Conservation (phyloP, 2,888 invertebrate genomes). For the Drosophila niveifrons region DNA sequence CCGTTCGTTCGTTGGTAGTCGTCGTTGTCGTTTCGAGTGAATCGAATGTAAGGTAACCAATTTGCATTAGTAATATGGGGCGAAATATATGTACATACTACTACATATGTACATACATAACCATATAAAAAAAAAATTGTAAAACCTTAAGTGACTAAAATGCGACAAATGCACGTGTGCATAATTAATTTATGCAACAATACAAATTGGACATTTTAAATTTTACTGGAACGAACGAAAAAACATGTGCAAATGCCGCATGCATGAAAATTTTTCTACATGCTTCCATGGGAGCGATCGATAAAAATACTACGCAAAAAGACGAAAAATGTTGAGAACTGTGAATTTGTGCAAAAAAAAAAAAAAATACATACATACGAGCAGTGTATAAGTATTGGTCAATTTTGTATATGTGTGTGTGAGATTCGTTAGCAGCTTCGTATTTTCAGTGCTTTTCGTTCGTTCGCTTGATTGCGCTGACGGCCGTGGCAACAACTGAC, state of each 20-base stretch:
- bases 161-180: slow-evolving; percentile 64
- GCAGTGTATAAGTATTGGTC: slow-evolving; percentile 58
- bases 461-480: slow-evolving; percentile 72
- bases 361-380: slow-evolving; percentile 58
- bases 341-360: slow-evolving; percentile 79
- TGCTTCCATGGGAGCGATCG: slow-evolving; percentile 73
- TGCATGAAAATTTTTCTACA: slow-evolving; percentile 54
- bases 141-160: slow-evolving; percentile 46
- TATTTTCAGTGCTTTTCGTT: slow-evolving; percentile 70
- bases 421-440: slow-evolving; percentile 78
- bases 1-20: slow-evolving; percentile 84
- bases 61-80: slow-evolving; percentile 68
- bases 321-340: slow-evolving; percentile 67
- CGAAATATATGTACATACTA: slow-evolving; percentile 48
- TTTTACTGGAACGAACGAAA: slow-evolving; percentile 1
- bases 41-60: slow-evolving; percentile 84
- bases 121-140: slow-evolving; percentile 31
- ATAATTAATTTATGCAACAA: slow-evolving; percentile 38
- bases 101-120: slow-evolving; percentile 15
- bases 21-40: slow-evolving; percentile 85
- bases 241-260: slow-evolving; percentile 59
- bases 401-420: slow-evolving; percentile 47
- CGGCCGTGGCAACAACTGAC: slow-evolving; percentile 74
- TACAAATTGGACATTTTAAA: slow-evolving; percentile 16
- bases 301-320: slow-evolving; percentile 85